These are phyloP conservation scores for Centropristis striata DNA, from an alignment of 2,113 vertebrate species.

Conservation along the genomic window DNA sequence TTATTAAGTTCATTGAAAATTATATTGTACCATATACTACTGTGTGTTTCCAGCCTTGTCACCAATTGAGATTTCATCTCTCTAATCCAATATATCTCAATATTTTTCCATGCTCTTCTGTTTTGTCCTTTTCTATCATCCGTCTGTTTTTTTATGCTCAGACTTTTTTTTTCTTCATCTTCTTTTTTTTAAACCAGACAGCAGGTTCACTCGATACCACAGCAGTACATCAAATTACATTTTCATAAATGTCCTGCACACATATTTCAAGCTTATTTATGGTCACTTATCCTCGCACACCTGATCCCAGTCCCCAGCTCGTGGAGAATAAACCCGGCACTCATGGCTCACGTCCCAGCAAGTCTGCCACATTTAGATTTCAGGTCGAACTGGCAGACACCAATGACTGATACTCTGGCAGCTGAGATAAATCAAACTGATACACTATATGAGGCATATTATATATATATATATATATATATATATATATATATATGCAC, in stretches of 20 bases:
- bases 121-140: conserved; percentile 12
- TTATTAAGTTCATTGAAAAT: not conserved
- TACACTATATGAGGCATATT: not conserved
- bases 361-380: conserved; percentile 24
- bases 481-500: not conserved
- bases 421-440: not conserved
- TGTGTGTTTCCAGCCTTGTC: not conserved
- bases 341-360: not conserved
- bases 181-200: not conserved
- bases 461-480: not conserved
- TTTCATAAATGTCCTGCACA: conserved; percentile 40
- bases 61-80: not conserved
- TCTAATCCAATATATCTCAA: not conserved
- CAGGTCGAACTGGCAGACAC: conserved; percentile 11
- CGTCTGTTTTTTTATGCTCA: no score
- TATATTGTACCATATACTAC: not conserved
- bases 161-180: not conserved
- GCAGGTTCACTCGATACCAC: conserved; percentile 43
- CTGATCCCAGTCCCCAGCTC: conserved; percentile 26
- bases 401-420: not conserved
- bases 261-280: conserved; percentile 45
- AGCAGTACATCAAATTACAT: conserved; percentile 52
- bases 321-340: not conserved
- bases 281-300: conserved; percentile 43
- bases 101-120: not conserved